Evolutionary conservation across 2,113 vertebrate species (phyloP).

Genomic region (Pelodiscus sinensis): DNA sequence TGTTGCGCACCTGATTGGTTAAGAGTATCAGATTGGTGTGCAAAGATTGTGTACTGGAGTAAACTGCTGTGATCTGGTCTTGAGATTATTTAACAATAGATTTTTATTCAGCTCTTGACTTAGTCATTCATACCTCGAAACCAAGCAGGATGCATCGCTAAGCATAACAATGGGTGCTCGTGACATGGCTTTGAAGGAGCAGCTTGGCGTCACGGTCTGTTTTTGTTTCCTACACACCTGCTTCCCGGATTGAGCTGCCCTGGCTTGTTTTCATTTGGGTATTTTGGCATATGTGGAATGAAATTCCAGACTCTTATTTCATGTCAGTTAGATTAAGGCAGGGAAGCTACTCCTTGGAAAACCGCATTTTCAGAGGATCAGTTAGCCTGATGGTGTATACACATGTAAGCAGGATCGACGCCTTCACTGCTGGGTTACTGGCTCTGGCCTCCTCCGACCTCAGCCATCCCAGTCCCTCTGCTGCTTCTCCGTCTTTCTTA

Average conservation of each 20-base stretch:
- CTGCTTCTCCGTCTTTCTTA: not conserved
- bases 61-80: not conserved
- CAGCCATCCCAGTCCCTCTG: not conserved
- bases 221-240: conserved; percentile 70
- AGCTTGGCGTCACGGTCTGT: conserved; percentile 36
- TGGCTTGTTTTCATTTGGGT: not conserved
- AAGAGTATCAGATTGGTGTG: not conserved
- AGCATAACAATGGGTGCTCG: not conserved
- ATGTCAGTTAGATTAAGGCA: not conserved
- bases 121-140: not conserved
- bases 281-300: not conserved
- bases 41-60: not conserved
- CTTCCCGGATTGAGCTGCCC: conserved; percentile 70
- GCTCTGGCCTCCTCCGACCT: not conserved
- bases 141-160: not conserved
- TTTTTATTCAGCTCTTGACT: not conserved
- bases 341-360: not conserved
- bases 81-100: not conserved
- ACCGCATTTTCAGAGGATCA: not conserved
- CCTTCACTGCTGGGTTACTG: not conserved
- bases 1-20: conserved; percentile 1
- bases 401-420: not conserved
- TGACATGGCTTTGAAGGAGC: not conserved
- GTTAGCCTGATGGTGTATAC: not conserved
- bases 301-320: not conserved